Conservation (phyloP, 2,797 vertebrate species). For the Octomys mimax region DNA sequence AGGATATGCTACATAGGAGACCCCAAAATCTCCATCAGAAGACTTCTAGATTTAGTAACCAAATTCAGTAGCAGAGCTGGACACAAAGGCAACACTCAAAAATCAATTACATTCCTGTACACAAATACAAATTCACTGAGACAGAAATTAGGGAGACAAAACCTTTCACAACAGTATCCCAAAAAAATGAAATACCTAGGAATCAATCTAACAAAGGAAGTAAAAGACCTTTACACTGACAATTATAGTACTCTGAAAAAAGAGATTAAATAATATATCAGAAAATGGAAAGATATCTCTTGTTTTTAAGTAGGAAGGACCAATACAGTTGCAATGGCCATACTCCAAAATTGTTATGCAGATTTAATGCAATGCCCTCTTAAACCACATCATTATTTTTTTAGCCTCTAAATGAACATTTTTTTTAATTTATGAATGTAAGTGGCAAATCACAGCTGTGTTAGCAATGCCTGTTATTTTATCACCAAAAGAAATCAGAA, state of each 20-base stretch:
- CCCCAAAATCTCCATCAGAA: background rate
- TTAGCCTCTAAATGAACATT: slow-evolving; percentile 35
- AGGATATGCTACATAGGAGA: background rate
- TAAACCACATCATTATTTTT: slow-evolving; percentile 54
- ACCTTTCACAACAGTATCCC: background rate
- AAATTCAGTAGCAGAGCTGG: background rate
- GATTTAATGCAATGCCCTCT: background rate
- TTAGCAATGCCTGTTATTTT: slow-evolving; percentile 37
- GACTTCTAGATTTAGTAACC: background rate
- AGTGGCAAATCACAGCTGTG: background rate
- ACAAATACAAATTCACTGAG: background rate
- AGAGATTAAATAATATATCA: too few species aligned
- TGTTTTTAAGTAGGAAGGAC: background rate
- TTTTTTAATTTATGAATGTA: slow-evolving; percentile 54
- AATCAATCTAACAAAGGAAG: background rate
- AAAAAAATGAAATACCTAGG: background rate
- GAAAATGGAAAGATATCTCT: background rate
- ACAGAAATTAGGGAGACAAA: background rate
- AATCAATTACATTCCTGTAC: background rate
- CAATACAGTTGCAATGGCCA: background rate
- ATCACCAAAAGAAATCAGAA: slow-evolving; percentile 37
- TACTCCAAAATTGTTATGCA: background rate
- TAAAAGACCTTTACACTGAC: background rate
- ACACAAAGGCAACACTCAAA: background rate
- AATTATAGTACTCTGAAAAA: background rate